A percentile compares a stretch with the other conserved stretches of the same genome.
phyloP scores from a whole-genome alignment of 92 coral and sea anemone species.

The Zoanthus sociatus region DNA sequence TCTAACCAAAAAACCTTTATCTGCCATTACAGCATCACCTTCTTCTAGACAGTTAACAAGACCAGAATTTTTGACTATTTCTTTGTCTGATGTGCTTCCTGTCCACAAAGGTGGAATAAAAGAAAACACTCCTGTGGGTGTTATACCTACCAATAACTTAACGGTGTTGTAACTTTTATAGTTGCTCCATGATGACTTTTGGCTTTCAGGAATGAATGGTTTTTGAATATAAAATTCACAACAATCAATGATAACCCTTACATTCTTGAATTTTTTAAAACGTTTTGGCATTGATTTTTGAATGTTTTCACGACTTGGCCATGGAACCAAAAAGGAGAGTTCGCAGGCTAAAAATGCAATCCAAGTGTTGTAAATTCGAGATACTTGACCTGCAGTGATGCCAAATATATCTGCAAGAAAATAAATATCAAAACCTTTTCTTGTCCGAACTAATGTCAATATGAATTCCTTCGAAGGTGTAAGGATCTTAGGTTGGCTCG shows the following conservation, averaged over 20 bases:
- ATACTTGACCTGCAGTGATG: constrained; percentile 25
- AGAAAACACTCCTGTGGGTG: constrained; percentile 42
- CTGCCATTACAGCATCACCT: constrained; percentile 41
- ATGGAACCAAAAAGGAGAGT: constrained; percentile 53
- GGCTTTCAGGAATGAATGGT: constrained; percentile 46
- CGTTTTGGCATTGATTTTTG: constrained; percentile 24
- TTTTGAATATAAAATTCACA: constrained; percentile 48
- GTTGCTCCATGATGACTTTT: constrained; percentile 44
- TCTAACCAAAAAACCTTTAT: constrained; percentile 31
- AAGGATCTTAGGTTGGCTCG: background rate
- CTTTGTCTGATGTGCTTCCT: constrained; percentile 35
- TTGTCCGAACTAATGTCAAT: constrained; percentile 23
- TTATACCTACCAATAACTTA: constrained; percentile 13
- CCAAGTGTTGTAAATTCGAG: constrained; percentile 35
- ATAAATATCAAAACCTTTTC: constrained; percentile 10
- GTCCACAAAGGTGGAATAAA: constrained; percentile 42
- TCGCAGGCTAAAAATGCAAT: constrained; percentile 30
- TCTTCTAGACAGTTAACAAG: no score
- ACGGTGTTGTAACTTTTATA: constrained; percentile 29
- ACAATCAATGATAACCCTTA: constrained; percentile 43
- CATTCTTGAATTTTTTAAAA: constrained; percentile 17
- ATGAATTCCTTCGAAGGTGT: constrained; percentile 43
- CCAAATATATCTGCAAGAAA: constrained; percentile 14
- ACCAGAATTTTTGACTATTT: constrained; percentile 12
- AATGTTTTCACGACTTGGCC: constrained; percentile 32